These are phyloP conservation scores for Nannoperca australis DNA, from an alignment of 2,797 vertebrate genomes.

Conservation along the genomic window DNA sequence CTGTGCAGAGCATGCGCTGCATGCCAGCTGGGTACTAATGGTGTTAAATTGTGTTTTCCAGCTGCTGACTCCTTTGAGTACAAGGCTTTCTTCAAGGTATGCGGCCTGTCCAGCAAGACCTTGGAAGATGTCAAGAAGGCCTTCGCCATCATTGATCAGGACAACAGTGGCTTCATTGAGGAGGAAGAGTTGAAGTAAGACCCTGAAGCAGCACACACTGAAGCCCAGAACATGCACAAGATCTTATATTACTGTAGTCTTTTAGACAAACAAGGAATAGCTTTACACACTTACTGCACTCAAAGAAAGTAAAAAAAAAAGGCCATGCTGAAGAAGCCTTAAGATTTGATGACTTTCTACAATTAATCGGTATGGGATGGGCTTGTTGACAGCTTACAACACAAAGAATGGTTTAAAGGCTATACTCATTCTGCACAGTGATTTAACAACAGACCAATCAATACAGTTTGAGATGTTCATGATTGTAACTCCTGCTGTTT, in stretches of 20 bases:
- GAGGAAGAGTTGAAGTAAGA: slow-evolving; percentile 89
- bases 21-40: slow-evolving; percentile 25
- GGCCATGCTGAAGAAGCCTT: not conserved
- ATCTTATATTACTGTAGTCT: slow-evolving; percentile 9
- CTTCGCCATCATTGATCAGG: slow-evolving; percentile 87
- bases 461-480: not conserved
- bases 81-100: slow-evolving; percentile 88
- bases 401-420: not conserved
- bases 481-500: slow-evolving; percentile 21
- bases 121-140: slow-evolving; percentile 83
- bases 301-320: not conserved
- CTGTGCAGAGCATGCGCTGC: not conserved
- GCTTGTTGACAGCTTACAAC: not conserved
- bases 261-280: not conserved
- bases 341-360: not conserved
- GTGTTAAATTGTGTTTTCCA: slow-evolving; percentile 64
- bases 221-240: slow-evolving; percentile 6
- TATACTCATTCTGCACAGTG: not conserved
- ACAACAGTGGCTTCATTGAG: slow-evolving; percentile 88
- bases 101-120: slow-evolving; percentile 85
- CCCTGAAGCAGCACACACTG: slow-evolving; percentile 25
- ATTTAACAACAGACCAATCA: not conserved
- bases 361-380: not conserved
- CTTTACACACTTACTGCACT: not conserved
- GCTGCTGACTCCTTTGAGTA: slow-evolving; percentile 86